Base-by-base conservation (phyloP, 2,113 vertebrate genomes). In the Rhinolophus sinicus region DNA sequence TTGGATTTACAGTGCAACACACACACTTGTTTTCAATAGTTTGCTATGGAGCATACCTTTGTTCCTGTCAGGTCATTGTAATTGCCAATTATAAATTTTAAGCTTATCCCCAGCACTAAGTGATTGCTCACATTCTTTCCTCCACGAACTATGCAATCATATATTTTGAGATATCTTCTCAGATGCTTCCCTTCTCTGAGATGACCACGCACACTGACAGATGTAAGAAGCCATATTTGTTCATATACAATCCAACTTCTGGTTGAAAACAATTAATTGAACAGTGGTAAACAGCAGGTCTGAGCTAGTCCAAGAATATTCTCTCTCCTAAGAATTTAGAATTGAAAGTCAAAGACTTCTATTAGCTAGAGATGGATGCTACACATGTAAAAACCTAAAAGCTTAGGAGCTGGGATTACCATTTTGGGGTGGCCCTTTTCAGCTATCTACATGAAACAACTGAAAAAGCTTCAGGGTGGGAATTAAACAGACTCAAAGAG, bases 121-220 rank as follows among this genome's bases (percentile, higher is more conserved):
- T 75, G 81, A 50, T 56, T 91, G 11, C 5, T 91, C 24, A 97
- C 8, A 58, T 93, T 87, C 87, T 88, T 93, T 69, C n/a, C 26
- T 72, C 86, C 52, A 93, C 7, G 85, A 6, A 47, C 44, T 85
- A 77, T 9, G 69, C 10, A 85, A 73, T 24, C 62, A 83, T 21
- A 69, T 14, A 56, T 85, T 76, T 90, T 91, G 11, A 91, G 54
- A 33, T 84, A 62, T 93, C 44, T 62, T 95, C 24, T 88, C n/a
- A 93, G 44, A 35, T 13, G 10, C 5, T 78, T 78, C 16, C 52
- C 58, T 91, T 81, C 60, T 54, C 77, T 70, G 65, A 95, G 67
- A 73, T 33, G 44, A 67, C 50, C 38, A 58, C 13, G 21, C 38
- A 77, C 24, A 91, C 0, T 60, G 40, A 44, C 40, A 44, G 40